These are phyloP conservation scores for Chrysaora quinquecirrha DNA, from an alignment of 30 jellyfish, hydroid and myxozoan species.

Conservation along the genomic window DNA sequence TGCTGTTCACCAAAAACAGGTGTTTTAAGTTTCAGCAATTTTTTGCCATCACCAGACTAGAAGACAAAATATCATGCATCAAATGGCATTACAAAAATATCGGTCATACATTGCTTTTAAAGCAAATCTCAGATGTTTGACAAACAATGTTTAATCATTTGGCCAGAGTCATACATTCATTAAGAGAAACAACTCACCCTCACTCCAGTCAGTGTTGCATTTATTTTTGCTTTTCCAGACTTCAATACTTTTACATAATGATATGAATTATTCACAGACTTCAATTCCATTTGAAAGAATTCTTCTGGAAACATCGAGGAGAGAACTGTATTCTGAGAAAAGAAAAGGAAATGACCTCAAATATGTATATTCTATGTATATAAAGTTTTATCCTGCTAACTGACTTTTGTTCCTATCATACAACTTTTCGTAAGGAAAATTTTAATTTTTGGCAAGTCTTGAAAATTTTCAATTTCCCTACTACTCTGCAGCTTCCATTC, in stretches of 20 bases:
- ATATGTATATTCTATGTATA: no score
- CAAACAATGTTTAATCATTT: no score
- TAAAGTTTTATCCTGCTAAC: no score
- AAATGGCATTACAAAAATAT: no score
- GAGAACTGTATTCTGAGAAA: constrained; percentile 74
- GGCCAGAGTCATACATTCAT: no score
- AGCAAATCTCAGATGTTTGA: no score
- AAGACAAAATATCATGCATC: not conserved
- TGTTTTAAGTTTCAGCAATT: constrained; percentile 26
- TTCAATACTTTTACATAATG: constrained; percentile 64
- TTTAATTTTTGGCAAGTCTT: no score
- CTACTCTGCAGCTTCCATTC: no score
- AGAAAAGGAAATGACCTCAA: not conserved
- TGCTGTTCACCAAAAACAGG: constrained; percentile 77
- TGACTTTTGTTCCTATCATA: no score
- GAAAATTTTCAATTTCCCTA: no score
- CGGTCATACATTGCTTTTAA: no score
- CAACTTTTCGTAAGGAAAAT: no score
- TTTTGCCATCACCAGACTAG: constrained; percentile 28
- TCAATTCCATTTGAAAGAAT: constrained; percentile 54
- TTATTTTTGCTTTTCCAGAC: constrained; percentile 63
- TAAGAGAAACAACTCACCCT: constrained; percentile 65
- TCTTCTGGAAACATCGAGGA: constrained; percentile 70
- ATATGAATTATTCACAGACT: constrained; percentile 74
- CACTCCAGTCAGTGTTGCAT: constrained; percentile 78